Base-by-base conservation (phyloP, 2,888 invertebrate genomes). In the Rotaria socialis region DNA sequence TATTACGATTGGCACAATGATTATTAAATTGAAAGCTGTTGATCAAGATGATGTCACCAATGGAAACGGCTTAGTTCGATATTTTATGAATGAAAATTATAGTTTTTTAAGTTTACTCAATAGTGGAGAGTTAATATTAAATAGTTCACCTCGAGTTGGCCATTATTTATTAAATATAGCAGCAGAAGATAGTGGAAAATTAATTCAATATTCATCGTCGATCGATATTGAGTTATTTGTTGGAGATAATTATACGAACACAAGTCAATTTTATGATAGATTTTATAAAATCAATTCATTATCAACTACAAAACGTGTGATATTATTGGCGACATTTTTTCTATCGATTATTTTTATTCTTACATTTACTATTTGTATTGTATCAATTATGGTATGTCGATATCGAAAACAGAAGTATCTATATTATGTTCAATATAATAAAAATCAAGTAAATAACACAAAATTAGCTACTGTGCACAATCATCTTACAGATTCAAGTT, bases 341-440 rank as follows among this genome's bases (percentile, higher is more conserved):
- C 22, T 80, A 47, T 43, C 47, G 7, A n/a, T 47, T n/a, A 47
- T 19, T 3, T 47, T 80, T 47, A 80, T 80, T 47, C 47, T 80
- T 24, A 47, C n/a, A n/a, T 47, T 80, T n/a, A 47, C 47, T 24
- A n/a, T 47, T 24, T 80, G 7, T 11, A 47, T 47, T 47, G 14
- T 47, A 7, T n/a, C 35, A 10, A 80, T 80, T 14, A 47, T 80
- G 47, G 47, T 80, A 47, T 80, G 80, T 80, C 80, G 80, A 10
- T 80, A 80, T 80, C 5, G 47, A 47, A 43, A 47, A 80, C 24
- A 47, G 3, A 80, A 80, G 47, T 80, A 80, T 80, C 24, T 80
- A 43, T 80, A 47, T 80, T 80, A 80, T 80, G 11, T 80, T 24
- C 24, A 80, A 80, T 80, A 47, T 47, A 80, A 80, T 80, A 4